Conservation (phyloP, 2,113 vertebrate species). For the Ceratotherium simum region DNA sequence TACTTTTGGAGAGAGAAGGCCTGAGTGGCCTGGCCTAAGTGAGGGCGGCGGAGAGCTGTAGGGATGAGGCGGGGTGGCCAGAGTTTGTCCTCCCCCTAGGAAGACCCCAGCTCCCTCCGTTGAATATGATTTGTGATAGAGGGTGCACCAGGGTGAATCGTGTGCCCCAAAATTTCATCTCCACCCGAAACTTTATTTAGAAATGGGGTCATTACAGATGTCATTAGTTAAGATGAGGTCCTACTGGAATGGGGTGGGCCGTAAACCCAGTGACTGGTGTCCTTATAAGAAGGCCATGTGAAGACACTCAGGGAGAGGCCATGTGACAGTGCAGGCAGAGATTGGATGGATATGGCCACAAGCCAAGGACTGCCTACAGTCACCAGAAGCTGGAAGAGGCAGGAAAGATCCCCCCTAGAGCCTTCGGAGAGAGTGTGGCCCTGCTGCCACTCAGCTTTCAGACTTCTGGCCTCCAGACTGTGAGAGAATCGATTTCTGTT, state of each 20-base stretch:
- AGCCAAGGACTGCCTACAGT: neutral
- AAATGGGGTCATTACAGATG: neutral
- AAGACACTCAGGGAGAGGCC: neutral
- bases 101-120: neutral
- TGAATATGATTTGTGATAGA: neutral
- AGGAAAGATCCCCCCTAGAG: neutral
- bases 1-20: neutral
- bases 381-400: neutral
- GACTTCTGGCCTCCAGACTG: neutral
- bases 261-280: neutral
- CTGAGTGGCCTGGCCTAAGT: rapidly evolving
- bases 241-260: neutral
- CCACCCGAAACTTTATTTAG: neutral
- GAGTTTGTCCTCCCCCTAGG: neutral
- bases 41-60: rapidly evolving
- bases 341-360: rapidly evolving
- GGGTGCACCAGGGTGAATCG: neutral
- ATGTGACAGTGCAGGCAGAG: neutral
- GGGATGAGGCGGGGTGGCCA: rapidly evolving
- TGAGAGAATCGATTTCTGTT: neutral
- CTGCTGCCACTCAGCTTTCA: neutral
- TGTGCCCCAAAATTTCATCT: neutral
- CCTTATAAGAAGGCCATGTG: neutral
- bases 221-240: neutral
- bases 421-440: rapidly evolving